Percentiles rank a stretch among this genome's conserved stretches.
phyloP scores from a whole-genome alignment of 30 jellyfish, hydroid and myxozoan genomes.

The Hydra vulgaris region DNA sequence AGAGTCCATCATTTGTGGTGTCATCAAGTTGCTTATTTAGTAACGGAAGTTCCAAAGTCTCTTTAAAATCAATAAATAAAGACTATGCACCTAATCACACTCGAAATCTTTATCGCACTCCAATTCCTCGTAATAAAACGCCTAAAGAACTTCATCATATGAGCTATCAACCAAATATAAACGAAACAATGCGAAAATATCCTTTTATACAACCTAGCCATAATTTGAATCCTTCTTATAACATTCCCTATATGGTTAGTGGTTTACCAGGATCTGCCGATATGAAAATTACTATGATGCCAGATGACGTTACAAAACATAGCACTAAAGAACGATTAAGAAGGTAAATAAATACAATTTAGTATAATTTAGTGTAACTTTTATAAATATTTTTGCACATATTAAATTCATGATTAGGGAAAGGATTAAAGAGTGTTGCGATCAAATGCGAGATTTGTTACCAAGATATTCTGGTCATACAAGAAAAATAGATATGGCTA shows the following conservation, averaged over 20 bases:
- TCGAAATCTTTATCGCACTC: background rate
- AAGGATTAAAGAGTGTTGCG: constrained; percentile 68
- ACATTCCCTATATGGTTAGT: constrained; percentile 40
- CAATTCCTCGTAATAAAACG: background rate
- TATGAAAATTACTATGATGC: constrained; percentile 45
- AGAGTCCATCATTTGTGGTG: background rate
- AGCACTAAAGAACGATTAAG: constrained; percentile 73
- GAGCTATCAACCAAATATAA: background rate
- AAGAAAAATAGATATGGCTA: constrained; percentile 76
- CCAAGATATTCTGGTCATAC: constrained; percentile 46
- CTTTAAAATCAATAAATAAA: background rate
- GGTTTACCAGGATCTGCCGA: constrained; percentile 58
- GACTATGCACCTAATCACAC: background rate
- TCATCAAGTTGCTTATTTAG: background rate
- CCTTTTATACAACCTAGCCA: background rate
- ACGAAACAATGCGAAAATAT: background rate
- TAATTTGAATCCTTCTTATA: constrained; percentile 2
- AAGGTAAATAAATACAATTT: constrained; percentile 51
- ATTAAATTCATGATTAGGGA: constrained; percentile 34
- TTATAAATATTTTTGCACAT: too few species aligned
- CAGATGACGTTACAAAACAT: constrained; percentile 58
- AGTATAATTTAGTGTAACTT: too few species aligned
- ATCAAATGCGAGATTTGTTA: constrained; percentile 52
- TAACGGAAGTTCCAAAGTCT: background rate
- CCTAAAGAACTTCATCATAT: background rate